Percentiles rank a stretch among this genome's conserved stretches.
Evolutionary conservation across 1,140 invertebrate species (phyloP).

Genomic region (Lepidurus apus): DNA sequence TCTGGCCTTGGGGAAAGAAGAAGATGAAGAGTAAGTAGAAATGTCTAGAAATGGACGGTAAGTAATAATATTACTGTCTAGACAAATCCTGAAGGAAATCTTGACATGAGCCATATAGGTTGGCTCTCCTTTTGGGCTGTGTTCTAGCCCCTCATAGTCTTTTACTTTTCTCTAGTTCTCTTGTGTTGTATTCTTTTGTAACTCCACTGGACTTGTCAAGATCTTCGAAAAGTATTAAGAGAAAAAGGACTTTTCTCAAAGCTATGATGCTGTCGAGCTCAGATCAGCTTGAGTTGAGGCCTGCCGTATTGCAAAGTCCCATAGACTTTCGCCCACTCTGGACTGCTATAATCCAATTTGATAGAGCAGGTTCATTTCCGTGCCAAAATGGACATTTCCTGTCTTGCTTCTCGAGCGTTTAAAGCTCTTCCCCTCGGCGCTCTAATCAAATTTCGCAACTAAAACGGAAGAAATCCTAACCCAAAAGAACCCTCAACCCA

Average conservation of each 20-base stretch:
- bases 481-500: neutral
- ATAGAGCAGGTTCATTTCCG: neutral
- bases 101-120: constrained; percentile 13
- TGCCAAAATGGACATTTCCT: neutral
- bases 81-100: constrained; percentile 17
- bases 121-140: neutral
- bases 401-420: neutral
- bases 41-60: neutral
- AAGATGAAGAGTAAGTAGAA: neutral
- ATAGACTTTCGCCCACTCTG: neutral
- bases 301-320: neutral
- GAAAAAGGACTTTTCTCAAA: neutral
- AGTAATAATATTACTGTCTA: constrained; percentile 10
- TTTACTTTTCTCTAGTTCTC: neutral
- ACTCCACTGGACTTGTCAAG: neutral
- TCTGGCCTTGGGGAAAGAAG: neutral
- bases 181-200: neutral
- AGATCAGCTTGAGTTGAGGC: neutral
- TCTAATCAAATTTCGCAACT: constrained; percentile 2
- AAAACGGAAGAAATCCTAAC: neutral
- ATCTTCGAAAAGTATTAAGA: neutral
- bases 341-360: neutral
- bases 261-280: neutral
- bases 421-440: neutral
- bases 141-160: neutral